These are phyloP conservation scores for Idaea biselata DNA, from an alignment of 2,888 invertebrate species.

Conservation along the genomic window DNA sequence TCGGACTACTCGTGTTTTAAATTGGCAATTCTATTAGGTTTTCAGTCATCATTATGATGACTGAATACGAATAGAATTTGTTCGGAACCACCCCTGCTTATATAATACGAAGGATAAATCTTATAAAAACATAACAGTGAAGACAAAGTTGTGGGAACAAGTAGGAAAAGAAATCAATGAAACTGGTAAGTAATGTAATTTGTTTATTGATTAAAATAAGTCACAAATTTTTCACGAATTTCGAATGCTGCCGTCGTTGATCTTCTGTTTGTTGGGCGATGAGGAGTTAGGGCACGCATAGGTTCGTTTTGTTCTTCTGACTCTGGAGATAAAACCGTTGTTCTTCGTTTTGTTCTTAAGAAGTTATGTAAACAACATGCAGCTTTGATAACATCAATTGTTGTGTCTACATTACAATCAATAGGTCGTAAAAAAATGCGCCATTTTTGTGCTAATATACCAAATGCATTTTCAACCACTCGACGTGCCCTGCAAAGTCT, in stretches of 20 bases:
- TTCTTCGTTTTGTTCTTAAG: conserved; percentile 12
- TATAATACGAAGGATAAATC: conserved; percentile 6
- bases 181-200: conserved; percentile 3
- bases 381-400: conserved; percentile 14
- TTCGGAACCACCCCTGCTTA: conserved; percentile 5
- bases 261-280: conserved; percentile 2
- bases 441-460: conserved; percentile 17
- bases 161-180: conserved; percentile 8
- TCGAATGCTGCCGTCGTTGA: background rate
- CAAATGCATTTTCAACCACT: conserved; percentile 21
- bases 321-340: conserved; percentile 5
- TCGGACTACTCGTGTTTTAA: background rate
- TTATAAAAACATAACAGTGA: conserved; percentile 5
- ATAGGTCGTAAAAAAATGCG: conserved; percentile 14
- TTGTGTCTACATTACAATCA: conserved; percentile 17
- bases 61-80: conserved; percentile 6
- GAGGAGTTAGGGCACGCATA: conserved; percentile 5
- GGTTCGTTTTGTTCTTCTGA: conserved; percentile 7
- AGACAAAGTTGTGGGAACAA: conserved; percentile 6
- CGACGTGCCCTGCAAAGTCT: conserved; percentile 20
- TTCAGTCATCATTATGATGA: too few relatives aligned
- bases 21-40: too few relatives aligned
- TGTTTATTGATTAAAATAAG: conserved; percentile 2
- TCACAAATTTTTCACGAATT: too few relatives aligned
- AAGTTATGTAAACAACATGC: conserved; percentile 18